Base-by-base conservation (phyloP, 2,888 invertebrate species). In the Sussaba pulchella region DNA sequence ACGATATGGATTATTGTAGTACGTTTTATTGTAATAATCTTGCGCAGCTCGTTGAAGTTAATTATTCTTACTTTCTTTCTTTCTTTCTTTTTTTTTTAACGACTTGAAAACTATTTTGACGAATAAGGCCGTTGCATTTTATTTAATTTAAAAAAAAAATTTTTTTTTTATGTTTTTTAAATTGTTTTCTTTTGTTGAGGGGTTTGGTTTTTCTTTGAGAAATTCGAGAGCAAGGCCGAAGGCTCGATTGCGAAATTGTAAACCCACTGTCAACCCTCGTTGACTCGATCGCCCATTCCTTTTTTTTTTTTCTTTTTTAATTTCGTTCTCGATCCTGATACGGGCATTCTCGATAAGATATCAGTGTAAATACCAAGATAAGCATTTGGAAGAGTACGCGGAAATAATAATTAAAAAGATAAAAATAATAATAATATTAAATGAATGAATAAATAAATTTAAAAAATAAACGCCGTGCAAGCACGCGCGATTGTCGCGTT, bases 321-420 rank as follows among this genome's bases (percentile, higher is more conserved):
- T 52, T 67, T 52, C 21, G 17, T 19, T 26, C n/a, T n/a, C 39
- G 50, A 69, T 31, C 69, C 9, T 47, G n/a, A 47, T n/a, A 31
- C 31, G 45, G 31, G 17, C 26, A 50, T 41, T 47, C 14, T 10
- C 24, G 21, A 59, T 36, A 43, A 52, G 78, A n/a, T 36, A 63
- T 41, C 67, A 69, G 57, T 83, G 83, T 83, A 83, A 78, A 83
- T 83, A 83, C 78, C 78, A 78, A 81, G 82, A 78, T 71, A 52
- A 78, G 54, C 74, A 75, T 66, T 67, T 74, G 64, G 61, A 43
- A 66, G 70, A 21, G 43, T 19, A 67, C 67, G 61, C 67, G 39
- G 26, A 24, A 52, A 61, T 31, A 47, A 14, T 12, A 31, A 45
- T 39, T 24, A 26, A 26, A 31, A 57, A 57, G 57, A 14, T 8